Evolutionary conservation across 2,113 vertebrate genomes (phyloP), one percentile per base, ranked within the genome.

Genomic region (Caranx melampygus): DNA sequence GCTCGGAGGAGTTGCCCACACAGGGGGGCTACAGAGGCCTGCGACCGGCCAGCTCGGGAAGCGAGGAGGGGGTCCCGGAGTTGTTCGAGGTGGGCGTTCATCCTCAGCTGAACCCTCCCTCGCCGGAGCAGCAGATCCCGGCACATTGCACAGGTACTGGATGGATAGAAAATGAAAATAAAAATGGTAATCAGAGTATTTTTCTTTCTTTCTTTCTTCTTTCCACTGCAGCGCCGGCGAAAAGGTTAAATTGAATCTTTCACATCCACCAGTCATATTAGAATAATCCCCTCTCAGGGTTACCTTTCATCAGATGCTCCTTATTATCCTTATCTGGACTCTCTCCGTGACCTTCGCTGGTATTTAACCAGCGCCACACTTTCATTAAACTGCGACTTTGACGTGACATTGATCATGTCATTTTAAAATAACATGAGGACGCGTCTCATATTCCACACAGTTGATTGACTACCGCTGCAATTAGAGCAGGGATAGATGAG

Each of bases 1-100:
- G 93, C 63, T 93, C 90, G 13, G 92, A 92, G 14, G 93, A 95
- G 72, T n/a, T 87, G 51, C 77, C 75, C 72, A 63, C 54, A 11
- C 84, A 66, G 33, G 78, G 59, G 21, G n/a, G 33, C 44, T 85
- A 84, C 82, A 81, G n/a, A n/a, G 83, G 76, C 14, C 47, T 87
- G 2, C 63, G n/a, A 26, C 57, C 44, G 47, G 73, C 75, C 73
- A 91, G 83, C 74, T 82, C 79, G 18, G 86, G 71, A 15, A 90
- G 91, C 12, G 86, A 93, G 42, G 85, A 76, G 2, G 74, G 51
- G 15, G 59, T 71, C 55, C 87, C 72, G 55, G 82, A 75, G 33
- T 10, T 84, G 62, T 74, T 86, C 3, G 75, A 88, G 80, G 72
- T 70, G 35, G 60, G 71, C 5, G 20, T 70, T 42, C 72, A 70